phyloP scores from a whole-genome alignment of 2,113 vertebrate species.

The Marcusenius ussheri region DNA sequence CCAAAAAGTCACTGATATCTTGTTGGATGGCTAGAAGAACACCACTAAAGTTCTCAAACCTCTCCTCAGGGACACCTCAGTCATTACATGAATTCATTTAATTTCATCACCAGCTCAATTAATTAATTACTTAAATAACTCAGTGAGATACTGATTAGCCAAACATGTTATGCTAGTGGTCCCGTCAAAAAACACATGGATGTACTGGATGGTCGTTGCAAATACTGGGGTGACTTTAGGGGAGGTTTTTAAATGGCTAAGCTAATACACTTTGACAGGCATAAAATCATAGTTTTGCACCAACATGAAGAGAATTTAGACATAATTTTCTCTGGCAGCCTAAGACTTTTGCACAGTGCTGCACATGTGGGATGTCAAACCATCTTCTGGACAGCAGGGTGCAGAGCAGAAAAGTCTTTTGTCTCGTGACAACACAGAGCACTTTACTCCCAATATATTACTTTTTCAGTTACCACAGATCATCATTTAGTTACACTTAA shows the following conservation, averaged over 20 bases:
- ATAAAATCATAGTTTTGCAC: not conserved
- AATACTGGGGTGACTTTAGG: not conserved
- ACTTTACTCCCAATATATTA: not conserved
- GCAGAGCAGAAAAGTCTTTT: not conserved
- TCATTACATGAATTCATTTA: not conserved
- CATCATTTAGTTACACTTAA: not conserved
- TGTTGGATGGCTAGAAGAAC: not conserved
- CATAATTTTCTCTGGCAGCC: not conserved
- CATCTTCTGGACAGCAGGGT: not conserved
- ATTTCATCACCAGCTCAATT: not conserved
- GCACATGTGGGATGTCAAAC: not conserved
- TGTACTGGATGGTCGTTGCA: not conserved
- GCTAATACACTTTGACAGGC: not conserved
- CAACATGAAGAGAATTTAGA: not conserved
- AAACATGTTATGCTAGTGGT: not conserved
- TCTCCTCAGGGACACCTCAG: not conserved
- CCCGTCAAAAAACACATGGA: not conserved
- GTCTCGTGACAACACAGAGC: not conserved
- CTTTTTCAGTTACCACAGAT: not conserved
- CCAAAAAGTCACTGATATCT: not conserved
- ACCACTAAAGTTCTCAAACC: not conserved
- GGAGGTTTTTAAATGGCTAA: not conserved
- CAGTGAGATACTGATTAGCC: not conserved
- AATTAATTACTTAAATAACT: not conserved
- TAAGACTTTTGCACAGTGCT: not conserved